Base-by-base conservation (phyloP, 2,797 vertebrate species). In the Tinamus major region DNA sequence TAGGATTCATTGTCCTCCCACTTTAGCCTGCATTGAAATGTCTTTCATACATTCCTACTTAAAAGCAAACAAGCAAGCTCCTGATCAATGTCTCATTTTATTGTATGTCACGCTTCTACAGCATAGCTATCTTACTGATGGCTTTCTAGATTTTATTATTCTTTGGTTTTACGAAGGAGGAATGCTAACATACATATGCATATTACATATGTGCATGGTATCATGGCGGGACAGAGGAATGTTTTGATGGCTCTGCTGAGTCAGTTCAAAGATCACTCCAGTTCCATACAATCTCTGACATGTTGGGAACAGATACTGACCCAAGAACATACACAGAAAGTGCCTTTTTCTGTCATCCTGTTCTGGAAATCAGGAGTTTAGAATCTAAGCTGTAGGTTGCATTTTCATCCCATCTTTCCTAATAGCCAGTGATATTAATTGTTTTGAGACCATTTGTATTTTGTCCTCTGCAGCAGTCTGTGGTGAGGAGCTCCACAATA, bases 281-380 rank as follows among this genome's bases (percentile, higher is more conserved):
- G 15, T 3, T 78, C 6, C 42, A 21, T 35, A 21, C 35, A 26
- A 4, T 46, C 9, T 58, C 58, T 41, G 39, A 21, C 20, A 67
- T 9, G 14, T 18, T 10, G 71, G 27, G 11, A 87, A 23, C 3
- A 80, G 64, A 69, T 5, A 48, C 3, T 27, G 61, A 12, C 59
- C 26, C 19, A 49, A 72, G 72, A 9, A 5, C 9, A 21, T 6
- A 48, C n/a, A 33, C 29, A 63, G 55, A 81, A 49, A 0, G 2
- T 23, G 16, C 11, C 0, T 31, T 4, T 4, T 13, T 85, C 70
- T 9, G 0, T 68, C 31, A 46, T 13, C 51, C 2, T 3, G 20
- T 68, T 87, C 8, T 33, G 82, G 29, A 76, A 91, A 65, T 44
- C 11, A 69, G n/a, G 37, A 78, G 3, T 13, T 55, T 84, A 67